A percentile compares a stretch with the other conserved stretches of the same genome.
phyloP scores from a whole-genome alignment of 2,113 vertebrate genomes.

The Stegastes partitus region DNA sequence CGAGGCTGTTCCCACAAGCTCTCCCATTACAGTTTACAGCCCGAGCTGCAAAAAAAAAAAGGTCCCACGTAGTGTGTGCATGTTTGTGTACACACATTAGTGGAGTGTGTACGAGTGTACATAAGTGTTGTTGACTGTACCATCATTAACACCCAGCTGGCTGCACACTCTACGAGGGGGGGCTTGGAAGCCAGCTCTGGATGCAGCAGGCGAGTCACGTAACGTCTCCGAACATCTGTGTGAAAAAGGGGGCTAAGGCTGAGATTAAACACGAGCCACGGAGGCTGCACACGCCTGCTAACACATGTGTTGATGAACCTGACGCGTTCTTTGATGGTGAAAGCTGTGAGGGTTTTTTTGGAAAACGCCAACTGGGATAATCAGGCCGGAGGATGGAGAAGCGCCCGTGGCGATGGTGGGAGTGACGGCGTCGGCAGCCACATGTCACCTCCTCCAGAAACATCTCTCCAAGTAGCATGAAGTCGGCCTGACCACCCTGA shows the following conservation, averaged over 20 bases:
- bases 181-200: slow-evolving; percentile 47
- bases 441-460: slow-evolving; percentile 40
- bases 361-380: slow-evolving; percentile 49
- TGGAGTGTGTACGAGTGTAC: neutral
- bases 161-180: slow-evolving; percentile 21
- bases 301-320: slow-evolving; percentile 37
- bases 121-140: slow-evolving; percentile 38
- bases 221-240: slow-evolving; percentile 57
- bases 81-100: neutral
- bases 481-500: slow-evolving; percentile 55
- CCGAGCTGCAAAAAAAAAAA: slow-evolving; percentile 22
- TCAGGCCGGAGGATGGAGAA: slow-evolving; percentile 43
- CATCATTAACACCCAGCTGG: slow-evolving; percentile 59
- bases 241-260: slow-evolving; percentile 23
- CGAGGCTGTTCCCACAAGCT: slow-evolving; percentile 22
- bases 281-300: slow-evolving; percentile 20
- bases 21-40: slow-evolving; percentile 15
- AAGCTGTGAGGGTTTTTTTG: slow-evolving; percentile 32
- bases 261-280: slow-evolving; percentile 56
- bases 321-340: slow-evolving; percentile 8
- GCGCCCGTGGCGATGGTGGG: slow-evolving; percentile 12
- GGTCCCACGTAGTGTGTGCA: slow-evolving; percentile 2
- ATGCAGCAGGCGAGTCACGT: slow-evolving; percentile 47
- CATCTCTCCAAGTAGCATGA: slow-evolving; percentile 45
- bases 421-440: slow-evolving; percentile 26